Conservation (phyloP, 2,113 vertebrate species). For the Ictalurus furcatus region DNA sequence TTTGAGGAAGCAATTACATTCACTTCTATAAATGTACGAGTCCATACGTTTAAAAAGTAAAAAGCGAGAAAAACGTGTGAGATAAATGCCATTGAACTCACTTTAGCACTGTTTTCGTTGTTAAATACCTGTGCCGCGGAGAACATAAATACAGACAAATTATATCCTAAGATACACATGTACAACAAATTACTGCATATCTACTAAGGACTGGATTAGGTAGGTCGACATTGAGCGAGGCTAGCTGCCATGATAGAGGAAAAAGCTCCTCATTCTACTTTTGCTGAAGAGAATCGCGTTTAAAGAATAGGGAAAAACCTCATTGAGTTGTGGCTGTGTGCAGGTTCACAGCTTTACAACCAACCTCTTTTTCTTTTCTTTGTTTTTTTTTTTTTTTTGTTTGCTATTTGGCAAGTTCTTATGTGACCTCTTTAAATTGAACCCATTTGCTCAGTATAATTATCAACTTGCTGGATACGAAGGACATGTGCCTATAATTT, state of each 20-base stretch:
- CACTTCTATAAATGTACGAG: constrained; percentile 81
- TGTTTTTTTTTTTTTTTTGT: neutral
- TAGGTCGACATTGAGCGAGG: constrained; percentile 77
- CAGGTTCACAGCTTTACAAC: constrained; percentile 45
- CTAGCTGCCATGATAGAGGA: constrained; percentile 89
- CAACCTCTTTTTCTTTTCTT: neutral
- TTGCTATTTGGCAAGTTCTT: constrained; percentile 40
- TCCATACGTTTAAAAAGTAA: constrained; percentile 75
- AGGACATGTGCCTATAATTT: constrained; percentile 40
- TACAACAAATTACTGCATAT: constrained; percentile 90
- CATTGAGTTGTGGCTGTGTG: constrained; percentile 36
- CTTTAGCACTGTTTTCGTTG: constrained; percentile 68
- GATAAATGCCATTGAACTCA: constrained; percentile 84
- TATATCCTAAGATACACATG: constrained; percentile 85
- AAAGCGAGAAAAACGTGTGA: constrained; percentile 68
- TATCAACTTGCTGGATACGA: constrained; percentile 36
- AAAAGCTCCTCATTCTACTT: constrained; percentile 75
- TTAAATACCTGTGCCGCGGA: constrained; percentile 71
- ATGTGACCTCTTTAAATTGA: constrained; percentile 37
- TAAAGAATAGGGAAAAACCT: constrained; percentile 4
- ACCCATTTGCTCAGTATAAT: constrained; percentile 40
- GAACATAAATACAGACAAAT: constrained; percentile 81
- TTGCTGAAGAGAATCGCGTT: constrained; percentile 39
- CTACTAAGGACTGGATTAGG: constrained; percentile 81
- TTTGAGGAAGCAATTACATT: constrained; percentile 76